Evolutionary conservation across 2,797 vertebrate genomes (phyloP).

Genomic region (Loriculus beryllinus): DNA sequence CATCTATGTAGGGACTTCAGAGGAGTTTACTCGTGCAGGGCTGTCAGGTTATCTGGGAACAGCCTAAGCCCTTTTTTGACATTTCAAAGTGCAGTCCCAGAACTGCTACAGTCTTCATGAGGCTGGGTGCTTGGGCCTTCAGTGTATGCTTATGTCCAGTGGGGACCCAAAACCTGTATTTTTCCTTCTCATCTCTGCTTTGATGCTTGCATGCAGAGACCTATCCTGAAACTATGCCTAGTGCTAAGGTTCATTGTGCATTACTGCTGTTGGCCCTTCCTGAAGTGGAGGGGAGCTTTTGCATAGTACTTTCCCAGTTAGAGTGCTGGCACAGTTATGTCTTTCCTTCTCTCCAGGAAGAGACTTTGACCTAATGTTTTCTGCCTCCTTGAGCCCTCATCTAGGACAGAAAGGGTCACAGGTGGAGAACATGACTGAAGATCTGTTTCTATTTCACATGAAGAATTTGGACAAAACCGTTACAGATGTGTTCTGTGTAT

Average conservation of each 20-base stretch:
- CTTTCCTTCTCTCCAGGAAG: background rate
- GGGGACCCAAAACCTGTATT: rapidly evolving
- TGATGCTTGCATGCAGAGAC: background rate
- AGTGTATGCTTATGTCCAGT: rapidly evolving
- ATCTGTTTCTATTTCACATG: background rate
- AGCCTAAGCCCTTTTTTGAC: background rate
- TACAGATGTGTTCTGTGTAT: background rate
- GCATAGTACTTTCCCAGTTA: background rate
- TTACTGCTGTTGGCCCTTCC: background rate
- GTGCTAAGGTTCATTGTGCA: background rate
- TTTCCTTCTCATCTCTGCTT: background rate
- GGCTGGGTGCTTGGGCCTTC: background rate
- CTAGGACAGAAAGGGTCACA: background rate
- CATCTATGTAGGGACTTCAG: background rate
- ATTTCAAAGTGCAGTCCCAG: background rate
- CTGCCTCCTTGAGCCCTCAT: background rate
- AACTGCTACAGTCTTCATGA: background rate
- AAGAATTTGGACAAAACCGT: background rate
- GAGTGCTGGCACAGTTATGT: background rate
- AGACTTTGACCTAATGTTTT: background rate
- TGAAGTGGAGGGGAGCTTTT: background rate
- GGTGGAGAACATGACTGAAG: background rate
- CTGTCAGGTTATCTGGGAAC: background rate
- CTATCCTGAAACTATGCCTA: background rate
- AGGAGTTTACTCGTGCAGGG: background rate